Conservation (phyloP, 2,888 invertebrate genomes). For the Amitus sp. region DNA sequence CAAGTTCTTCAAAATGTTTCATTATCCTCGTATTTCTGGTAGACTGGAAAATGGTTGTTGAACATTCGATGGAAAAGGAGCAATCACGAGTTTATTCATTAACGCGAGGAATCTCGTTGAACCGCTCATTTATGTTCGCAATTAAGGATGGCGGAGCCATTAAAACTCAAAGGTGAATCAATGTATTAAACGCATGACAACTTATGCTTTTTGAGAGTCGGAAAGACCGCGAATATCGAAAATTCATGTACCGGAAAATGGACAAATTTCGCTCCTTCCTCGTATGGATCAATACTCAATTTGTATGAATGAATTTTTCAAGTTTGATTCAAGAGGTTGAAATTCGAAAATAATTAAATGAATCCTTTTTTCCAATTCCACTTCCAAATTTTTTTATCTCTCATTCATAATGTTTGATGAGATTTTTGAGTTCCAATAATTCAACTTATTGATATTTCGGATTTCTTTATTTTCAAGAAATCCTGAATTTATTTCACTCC, state of each 20-base stretch:
- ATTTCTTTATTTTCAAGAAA: too few relatives aligned
- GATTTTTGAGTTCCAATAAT: too few relatives aligned
- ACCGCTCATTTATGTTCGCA: constrained; percentile 51
- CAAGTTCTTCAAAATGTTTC: constrained; percentile 29
- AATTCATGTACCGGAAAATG: constrained; percentile 15
- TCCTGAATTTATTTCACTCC: too few relatives aligned
- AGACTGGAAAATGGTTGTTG: constrained; percentile 34
- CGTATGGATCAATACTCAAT: too few relatives aligned
- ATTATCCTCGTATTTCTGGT: constrained; percentile 32
- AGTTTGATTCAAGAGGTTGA: too few relatives aligned
- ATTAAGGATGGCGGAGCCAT: constrained; percentile 44
- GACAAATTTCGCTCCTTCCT: constrained; percentile 14
- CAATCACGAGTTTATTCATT: constrained; percentile 46
- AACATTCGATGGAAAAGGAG: constrained; percentile 42
- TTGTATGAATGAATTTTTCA: too few relatives aligned
- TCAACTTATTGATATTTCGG: too few relatives aligned
- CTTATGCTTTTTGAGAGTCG: constrained; percentile 31
- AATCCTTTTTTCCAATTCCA: too few relatives aligned
- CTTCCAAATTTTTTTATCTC: too few relatives aligned
- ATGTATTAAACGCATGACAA: constrained; percentile 38
- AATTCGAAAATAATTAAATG: too few relatives aligned
- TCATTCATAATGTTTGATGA: too few relatives aligned
- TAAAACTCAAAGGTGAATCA: constrained; percentile 44
- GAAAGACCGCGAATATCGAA: constrained; percentile 30
- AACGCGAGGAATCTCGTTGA: constrained; percentile 46